Percentiles rank a stretch among this genome's conserved stretches.
Evolutionary conservation across 2,888 invertebrate genomes (phyloP).

Genomic region (Himalopsyche tibetana): DNA sequence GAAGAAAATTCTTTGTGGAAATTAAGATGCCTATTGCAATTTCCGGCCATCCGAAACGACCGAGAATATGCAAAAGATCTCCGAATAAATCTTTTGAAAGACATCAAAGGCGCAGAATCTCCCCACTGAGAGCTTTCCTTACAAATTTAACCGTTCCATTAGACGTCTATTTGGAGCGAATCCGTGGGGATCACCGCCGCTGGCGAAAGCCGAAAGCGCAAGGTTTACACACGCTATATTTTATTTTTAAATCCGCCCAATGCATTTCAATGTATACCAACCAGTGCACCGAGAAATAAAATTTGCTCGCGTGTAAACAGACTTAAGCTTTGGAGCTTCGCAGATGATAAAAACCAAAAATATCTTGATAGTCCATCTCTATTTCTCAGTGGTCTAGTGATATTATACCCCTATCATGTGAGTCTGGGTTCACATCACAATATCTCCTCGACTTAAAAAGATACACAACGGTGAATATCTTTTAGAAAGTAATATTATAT

Average conservation of each 20-base stretch:
- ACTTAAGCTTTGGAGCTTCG: too few relatives aligned
- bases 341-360: too few relatives aligned
- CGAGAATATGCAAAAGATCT: neutral
- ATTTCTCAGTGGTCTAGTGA: too few relatives aligned
- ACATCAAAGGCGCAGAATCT: neutral
- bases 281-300: neutral
- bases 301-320: too few relatives aligned
- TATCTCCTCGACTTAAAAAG: too few relatives aligned
- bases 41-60: neutral
- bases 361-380: too few relatives aligned
- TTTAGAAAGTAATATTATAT: too few relatives aligned
- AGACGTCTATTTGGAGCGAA: constrained; percentile 4
- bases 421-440: too few relatives aligned
- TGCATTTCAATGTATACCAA: neutral
- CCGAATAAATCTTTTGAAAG: neutral
- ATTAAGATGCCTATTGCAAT: neutral
- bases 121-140: neutral
- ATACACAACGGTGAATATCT: too few relatives aligned
- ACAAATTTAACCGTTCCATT: neutral
- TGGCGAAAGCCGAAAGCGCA: neutral
- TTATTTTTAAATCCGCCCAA: neutral
- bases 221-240: neutral
- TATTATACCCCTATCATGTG: too few relatives aligned
- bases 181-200: neutral
- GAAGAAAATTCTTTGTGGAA: too few relatives aligned